phyloP scores from a whole-genome alignment of 2,888 invertebrate genomes.

The Malacosoma neustria region DNA sequence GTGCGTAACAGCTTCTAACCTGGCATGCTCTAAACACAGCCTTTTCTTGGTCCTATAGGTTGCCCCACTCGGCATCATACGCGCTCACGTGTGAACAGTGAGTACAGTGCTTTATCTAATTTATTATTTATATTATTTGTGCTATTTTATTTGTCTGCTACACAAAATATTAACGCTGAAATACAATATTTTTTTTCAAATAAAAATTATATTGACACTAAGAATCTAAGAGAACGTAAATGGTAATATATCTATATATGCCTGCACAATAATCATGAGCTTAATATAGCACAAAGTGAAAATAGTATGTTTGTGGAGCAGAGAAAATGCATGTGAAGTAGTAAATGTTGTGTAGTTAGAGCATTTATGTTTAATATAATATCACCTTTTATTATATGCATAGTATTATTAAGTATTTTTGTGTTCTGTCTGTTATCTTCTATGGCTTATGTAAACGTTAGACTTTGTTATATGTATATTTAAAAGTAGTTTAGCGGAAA shows the following conservation, averaged over 20 bases:
- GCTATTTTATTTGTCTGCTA: slow-evolving; percentile 26
- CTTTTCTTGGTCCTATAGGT: slow-evolving; percentile 71
- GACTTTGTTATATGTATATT: too few relatives aligned
- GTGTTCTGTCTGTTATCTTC: background rate
- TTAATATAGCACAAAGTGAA: background rate
- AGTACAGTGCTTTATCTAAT: slow-evolving; percentile 63
- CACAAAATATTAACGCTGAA: slow-evolving; percentile 1
- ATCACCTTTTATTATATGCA: slow-evolving; percentile 1
- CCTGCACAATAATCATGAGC: slow-evolving; percentile 6
- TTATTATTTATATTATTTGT: slow-evolving; percentile 21
- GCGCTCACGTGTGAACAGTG: slow-evolving; percentile 79
- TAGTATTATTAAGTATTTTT: background rate
- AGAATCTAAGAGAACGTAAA: too few relatives aligned
- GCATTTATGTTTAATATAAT: slow-evolving; percentile 4
- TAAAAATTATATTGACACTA: background rate
- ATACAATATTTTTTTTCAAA: background rate
- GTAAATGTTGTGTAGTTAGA: slow-evolving; percentile 13
- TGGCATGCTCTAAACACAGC: slow-evolving; percentile 71
- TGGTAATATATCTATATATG: slow-evolving; percentile 1
- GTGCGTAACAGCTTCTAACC: slow-evolving; percentile 63
- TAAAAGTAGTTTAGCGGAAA: too few relatives aligned
- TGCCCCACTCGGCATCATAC: slow-evolving; percentile 76
- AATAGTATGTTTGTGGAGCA: slow-evolving; percentile 1
- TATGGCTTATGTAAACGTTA: too few relatives aligned
- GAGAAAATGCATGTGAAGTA: background rate